Evolutionary conservation across 2,113 vertebrate species (phyloP), one percentile per base, ranked within the genome.

Genomic region (Ptychochromis oligacanthus): DNA sequence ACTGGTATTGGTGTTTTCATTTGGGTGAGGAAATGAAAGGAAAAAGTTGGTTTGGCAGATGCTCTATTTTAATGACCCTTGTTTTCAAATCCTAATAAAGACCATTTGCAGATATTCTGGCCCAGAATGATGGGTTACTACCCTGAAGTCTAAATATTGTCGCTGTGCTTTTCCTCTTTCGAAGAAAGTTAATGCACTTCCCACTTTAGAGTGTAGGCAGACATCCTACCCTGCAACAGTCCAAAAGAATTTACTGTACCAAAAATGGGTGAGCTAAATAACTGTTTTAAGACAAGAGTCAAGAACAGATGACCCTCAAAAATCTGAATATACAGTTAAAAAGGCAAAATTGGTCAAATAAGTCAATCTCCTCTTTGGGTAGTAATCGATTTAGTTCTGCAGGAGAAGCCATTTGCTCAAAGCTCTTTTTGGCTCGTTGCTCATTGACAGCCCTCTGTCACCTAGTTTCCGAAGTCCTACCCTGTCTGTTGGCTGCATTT

Each of bases 91-190:
- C 79, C 20, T 14, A 60, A 90, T 88, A 83, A 87, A 60, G 56
- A 36, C 43, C 52, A 36, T 72, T 81, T 87, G 86, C 60, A 65
- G 38, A 59, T 52, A 64, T 64, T 74, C 15, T 54, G 38, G 52
- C 55, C 75, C 13, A 75, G 31, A 88, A 81, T 24, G 61, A 83
- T 65, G 74, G 22, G 79, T 70, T 83, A 88, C 75, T 77, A 89
- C 65, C 75, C 67, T 13, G 14, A 64, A 80, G 64, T 82, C 83
- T 65, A 82, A 89, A 89, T 83, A 81, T 22, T 60, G 57, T 78
- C 76, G 54, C 77, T 80, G 13, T n/a, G 38, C 24, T 80, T 43
- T 76, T 38, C n/a, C 5, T 58, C 24, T 54, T 75, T 79, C 74
- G 52, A 34, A 55, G 75, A 84, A 58, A 76, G 67, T 79, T 75